Evolutionary conservation across 2,797 vertebrate genomes (phyloP).

Genomic region (Cyclopterus lumpus): DNA sequence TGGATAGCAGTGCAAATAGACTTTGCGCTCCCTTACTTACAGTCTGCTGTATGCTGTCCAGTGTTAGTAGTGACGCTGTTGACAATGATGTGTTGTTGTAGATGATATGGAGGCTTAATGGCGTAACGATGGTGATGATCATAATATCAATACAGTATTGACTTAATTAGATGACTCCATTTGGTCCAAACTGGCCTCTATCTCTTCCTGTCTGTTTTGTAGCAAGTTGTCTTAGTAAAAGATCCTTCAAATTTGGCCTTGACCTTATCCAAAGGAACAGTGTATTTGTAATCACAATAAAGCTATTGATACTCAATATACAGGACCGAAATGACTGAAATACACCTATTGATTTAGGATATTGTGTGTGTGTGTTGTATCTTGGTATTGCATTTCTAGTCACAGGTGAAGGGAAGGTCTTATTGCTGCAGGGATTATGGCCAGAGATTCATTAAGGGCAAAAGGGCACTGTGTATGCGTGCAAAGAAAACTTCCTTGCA

Average conservation of each 20-base stretch:
- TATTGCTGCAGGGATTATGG: slow-evolving; percentile 12
- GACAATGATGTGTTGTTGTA: not conserved
- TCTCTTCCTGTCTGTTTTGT: not conserved
- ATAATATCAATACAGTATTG: not conserved
- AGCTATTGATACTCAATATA: slow-evolving; percentile 48
- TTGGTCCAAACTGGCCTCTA: not conserved
- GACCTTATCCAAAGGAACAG: slow-evolving; percentile 69
- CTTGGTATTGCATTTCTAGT: slow-evolving; percentile 48
- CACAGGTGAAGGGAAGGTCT: slow-evolving; percentile 42
- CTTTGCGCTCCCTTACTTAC: not conserved
- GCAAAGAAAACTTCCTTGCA: not conserved
- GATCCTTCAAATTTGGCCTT: slow-evolving; percentile 20
- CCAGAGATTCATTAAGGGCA: not conserved
- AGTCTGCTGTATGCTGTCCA: not conserved
- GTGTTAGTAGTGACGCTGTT: not conserved
- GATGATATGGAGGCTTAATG: not conserved
- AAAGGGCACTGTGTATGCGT: not conserved
- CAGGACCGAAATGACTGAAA: slow-evolving; percentile 75
- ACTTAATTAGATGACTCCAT: not conserved
- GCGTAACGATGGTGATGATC: not conserved
- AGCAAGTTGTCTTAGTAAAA: not conserved
- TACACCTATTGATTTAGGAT: slow-evolving; percentile 73
- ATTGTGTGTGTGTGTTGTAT: slow-evolving; percentile 13
- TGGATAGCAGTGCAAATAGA: slow-evolving; percentile 9
- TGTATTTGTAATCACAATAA: slow-evolving; percentile 74